These are phyloP conservation scores for Sylvia atricapilla DNA, from an alignment of 2,113 vertebrate species.

Conservation along the genomic window DNA sequence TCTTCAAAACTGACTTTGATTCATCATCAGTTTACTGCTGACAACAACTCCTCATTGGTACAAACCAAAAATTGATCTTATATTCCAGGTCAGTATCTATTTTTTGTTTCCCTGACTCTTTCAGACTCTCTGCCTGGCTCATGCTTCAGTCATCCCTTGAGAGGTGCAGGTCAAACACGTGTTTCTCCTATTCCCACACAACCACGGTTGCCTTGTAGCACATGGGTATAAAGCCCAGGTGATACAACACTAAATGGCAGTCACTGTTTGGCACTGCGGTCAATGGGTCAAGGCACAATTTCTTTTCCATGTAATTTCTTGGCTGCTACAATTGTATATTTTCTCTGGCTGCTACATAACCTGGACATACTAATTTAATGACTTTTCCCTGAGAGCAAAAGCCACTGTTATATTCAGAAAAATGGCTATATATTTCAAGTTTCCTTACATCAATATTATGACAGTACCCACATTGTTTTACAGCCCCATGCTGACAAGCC, in stretches of 20 bases:
- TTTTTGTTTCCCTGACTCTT: neutral
- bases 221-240: neutral
- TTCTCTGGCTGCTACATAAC: slow-evolving; percentile 51
- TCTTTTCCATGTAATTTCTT: slow-evolving; percentile 34
- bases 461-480: slow-evolving; percentile 65
- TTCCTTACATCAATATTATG: slow-evolving; percentile 64
- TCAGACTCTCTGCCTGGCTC: neutral
- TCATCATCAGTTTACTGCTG: neutral
- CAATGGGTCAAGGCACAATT: slow-evolving; percentile 4
- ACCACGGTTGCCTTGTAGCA: neutral
- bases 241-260: neutral
- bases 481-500: slow-evolving; percentile 56
- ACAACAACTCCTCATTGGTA: neutral
- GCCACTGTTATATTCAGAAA: slow-evolving; percentile 54
- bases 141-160: neutral
- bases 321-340: slow-evolving; percentile 43
- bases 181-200: neutral
- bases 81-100: neutral
- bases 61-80: neutral
- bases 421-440: slow-evolving; percentile 53
- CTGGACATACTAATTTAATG: slow-evolving; percentile 59
- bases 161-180: neutral
- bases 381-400: slow-evolving; percentile 47
- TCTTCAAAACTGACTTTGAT: neutral
- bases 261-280: neutral